Evolutionary conservation across 1,140 invertebrate genomes (phyloP).

Genomic region (Drosophila littoralis): DNA sequence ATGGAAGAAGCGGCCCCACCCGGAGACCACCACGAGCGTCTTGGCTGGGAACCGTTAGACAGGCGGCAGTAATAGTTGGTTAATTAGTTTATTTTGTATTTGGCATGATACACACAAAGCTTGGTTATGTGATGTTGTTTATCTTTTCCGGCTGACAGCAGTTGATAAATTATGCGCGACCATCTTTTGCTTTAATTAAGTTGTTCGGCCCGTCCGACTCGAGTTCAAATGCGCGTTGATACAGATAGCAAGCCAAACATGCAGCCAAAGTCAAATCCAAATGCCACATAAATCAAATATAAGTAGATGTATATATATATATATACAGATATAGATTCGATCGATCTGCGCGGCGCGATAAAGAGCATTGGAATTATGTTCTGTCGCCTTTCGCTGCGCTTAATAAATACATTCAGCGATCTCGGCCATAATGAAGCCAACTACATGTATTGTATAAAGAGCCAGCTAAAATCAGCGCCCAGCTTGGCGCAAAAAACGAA

Average conservation of each 20-base stretch:
- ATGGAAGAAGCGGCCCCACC: not conserved
- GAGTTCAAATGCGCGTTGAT: constrained; percentile 11
- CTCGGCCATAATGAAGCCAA: constrained; percentile 68
- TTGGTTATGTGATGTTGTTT: constrained; percentile 32
- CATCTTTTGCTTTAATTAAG: constrained; percentile 69
- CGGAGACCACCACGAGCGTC: constrained; percentile 35
- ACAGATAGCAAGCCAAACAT: constrained; percentile 23
- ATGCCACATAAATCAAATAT: constrained; percentile 69
- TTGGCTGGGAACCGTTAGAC: constrained; percentile 65
- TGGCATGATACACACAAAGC: constrained; percentile 14
- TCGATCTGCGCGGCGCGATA: constrained; percentile 63
- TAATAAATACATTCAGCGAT: constrained; percentile 76
- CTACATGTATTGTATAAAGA: constrained; percentile 50
- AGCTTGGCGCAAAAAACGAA: constrained; percentile 65
- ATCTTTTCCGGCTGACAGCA: constrained; percentile 65
- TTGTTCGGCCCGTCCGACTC: constrained; percentile 43
- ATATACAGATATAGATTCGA: constrained; percentile 4
- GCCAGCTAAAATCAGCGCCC: constrained; percentile 60
- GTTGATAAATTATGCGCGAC: constrained; percentile 69
- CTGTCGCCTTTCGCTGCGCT: constrained; percentile 70
- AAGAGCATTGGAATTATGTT: constrained; percentile 81
- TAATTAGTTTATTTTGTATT: constrained; percentile 71
- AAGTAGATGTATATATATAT: constrained; percentile 2
- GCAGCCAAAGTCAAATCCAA: constrained; percentile 25
- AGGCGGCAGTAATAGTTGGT: constrained; percentile 71